phyloP scores from a whole-genome alignment of 2,888 invertebrate genomes.

The Erannis defoliaria region DNA sequence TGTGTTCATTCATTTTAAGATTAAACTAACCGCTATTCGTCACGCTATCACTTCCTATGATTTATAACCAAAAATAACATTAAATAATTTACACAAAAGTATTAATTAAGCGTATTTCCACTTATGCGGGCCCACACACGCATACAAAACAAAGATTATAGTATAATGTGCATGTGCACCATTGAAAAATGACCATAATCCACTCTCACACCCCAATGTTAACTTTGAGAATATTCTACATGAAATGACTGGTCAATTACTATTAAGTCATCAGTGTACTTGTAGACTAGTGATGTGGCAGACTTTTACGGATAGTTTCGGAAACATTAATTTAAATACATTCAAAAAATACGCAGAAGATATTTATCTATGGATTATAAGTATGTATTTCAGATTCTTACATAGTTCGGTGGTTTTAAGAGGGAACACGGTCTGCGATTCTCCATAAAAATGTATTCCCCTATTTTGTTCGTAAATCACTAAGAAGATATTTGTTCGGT shows the following conservation, averaged over 20 bases:
- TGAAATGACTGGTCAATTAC: conserved; percentile 66
- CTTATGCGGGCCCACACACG: conserved; percentile 43
- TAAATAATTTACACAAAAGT: conserved; percentile 42
- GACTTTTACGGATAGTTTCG: conserved; percentile 12
- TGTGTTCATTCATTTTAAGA: neutral
- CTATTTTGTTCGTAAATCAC: too few relatives aligned
- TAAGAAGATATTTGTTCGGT: too few relatives aligned
- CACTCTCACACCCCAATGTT: conserved; percentile 23
- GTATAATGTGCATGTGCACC: neutral
- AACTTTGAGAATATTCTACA: conserved; percentile 54
- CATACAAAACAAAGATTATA: conserved; percentile 14
- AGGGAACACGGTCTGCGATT: too few relatives aligned
- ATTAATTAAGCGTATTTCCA: conserved; percentile 42
- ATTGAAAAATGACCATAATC: conserved; percentile 14
- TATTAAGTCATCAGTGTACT: conserved; percentile 76
- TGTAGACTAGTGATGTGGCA: conserved; percentile 28
- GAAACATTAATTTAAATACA: neutral
- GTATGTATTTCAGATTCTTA: too few relatives aligned
- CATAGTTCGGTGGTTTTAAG: too few relatives aligned
- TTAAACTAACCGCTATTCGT: conserved; percentile 26
- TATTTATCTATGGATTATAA: too few relatives aligned
- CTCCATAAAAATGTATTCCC: too few relatives aligned
- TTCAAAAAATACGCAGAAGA: neutral
- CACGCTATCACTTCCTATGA: conserved; percentile 33
- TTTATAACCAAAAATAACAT: conserved; percentile 25